Evolutionary conservation across 2,888 invertebrate genomes (phyloP).

Genomic region (Anticlea derivata): DNA sequence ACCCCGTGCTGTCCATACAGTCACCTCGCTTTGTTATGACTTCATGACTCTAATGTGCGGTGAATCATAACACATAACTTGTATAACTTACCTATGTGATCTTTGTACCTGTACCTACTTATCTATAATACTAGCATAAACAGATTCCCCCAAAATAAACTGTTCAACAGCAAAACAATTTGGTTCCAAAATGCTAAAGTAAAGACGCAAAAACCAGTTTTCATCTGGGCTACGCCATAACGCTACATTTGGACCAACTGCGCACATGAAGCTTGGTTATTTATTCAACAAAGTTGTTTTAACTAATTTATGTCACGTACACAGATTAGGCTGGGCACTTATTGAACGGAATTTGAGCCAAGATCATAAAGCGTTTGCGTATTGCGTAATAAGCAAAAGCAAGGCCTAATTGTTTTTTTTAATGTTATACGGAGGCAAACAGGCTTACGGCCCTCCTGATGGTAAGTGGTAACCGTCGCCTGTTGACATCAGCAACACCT

Average conservation of each 20-base stretch:
- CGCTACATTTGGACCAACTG: conserved; percentile 25
- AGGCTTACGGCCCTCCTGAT: too few species aligned
- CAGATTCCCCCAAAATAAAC: too few species aligned
- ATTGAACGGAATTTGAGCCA: conserved; percentile 40
- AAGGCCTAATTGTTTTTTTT: neutral
- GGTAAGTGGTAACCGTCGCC: too few species aligned
- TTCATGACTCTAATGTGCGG: neutral
- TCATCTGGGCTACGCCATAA: neutral
- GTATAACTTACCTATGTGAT: neutral
- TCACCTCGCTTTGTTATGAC: conserved; percentile 9
- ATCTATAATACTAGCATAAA: too few species aligned
- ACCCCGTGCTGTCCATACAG: conserved; percentile 5
- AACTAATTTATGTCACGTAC: conserved; percentile 44
- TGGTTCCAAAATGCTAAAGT: neutral
- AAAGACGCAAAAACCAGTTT: conserved; percentile 4
- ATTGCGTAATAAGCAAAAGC: conserved; percentile 2
- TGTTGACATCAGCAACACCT: too few species aligned
- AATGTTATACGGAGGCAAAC: too few species aligned
- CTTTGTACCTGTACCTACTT: too few species aligned
- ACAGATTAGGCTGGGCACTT: conserved; percentile 8
- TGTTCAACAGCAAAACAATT: too few species aligned
- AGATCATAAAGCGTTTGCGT: conserved; percentile 30
- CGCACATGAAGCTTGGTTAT: conserved; percentile 28
- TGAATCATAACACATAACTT: conserved; percentile 8
- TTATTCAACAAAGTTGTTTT: conserved; percentile 43